These are phyloP conservation scores for Scatophagus argus DNA, from an alignment of 2,113 vertebrate species.

Conservation along the genomic window DNA sequence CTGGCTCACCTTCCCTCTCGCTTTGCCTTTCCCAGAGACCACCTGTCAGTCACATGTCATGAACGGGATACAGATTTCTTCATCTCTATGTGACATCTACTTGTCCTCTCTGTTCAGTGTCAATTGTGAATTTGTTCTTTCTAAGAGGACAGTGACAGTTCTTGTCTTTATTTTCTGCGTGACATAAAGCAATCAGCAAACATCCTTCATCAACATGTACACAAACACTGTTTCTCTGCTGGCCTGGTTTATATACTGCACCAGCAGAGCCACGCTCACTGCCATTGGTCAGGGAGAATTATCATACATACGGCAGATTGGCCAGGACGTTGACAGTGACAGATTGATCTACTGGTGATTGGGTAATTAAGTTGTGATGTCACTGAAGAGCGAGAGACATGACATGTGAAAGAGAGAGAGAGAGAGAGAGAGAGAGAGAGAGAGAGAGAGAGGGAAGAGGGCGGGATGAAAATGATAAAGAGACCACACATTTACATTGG, in stretches of 20 bases:
- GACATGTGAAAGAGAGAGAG: no score
- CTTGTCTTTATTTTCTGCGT: not conserved
- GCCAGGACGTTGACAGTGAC: slow-evolving; percentile 68
- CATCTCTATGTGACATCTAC: not conserved
- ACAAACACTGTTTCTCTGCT: not conserved
- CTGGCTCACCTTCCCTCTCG: not conserved
- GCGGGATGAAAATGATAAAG: slow-evolving; percentile 32
- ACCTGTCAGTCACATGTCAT: not conserved
- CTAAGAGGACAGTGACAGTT: not conserved
- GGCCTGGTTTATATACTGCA: slow-evolving; percentile 24
- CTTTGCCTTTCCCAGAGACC: not conserved
- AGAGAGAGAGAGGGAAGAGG: not conserved
- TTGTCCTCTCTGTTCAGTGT: not conserved
- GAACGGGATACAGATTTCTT: not conserved
- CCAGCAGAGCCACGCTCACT: not conserved
- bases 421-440: slow-evolving; percentile 11
- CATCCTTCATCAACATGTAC: not conserved
- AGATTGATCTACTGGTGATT: slow-evolving; percentile 55
- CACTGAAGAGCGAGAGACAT: slow-evolving; percentile 24
- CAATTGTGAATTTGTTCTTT: not conserved
- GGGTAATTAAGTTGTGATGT: slow-evolving; percentile 51
- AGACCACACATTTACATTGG: not conserved
- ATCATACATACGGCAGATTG: slow-evolving; percentile 45
- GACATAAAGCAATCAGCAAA: no score
- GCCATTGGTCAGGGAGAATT: slow-evolving; percentile 42